Percentiles rank a stretch among this genome's conserved stretches.
These are phyloP conservation scores for Podarcis raffonei DNA, from an alignment of 2,113 vertebrate species.

Conservation along the genomic window DNA sequence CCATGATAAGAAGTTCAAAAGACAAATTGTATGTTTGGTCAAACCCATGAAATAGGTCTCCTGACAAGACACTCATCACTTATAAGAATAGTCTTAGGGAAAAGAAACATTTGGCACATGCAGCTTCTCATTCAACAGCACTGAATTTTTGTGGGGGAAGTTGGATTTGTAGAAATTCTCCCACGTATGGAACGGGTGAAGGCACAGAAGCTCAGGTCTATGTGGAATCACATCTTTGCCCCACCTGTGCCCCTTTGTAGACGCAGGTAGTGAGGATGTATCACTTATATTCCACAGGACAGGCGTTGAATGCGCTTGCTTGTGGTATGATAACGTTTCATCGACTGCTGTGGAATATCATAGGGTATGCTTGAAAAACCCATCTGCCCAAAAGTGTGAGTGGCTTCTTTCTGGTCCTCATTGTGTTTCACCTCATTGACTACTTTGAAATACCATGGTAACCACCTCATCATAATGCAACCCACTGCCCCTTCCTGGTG, in stretches of 20 bases:
- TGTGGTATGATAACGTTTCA: background rate
- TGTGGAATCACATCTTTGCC: background rate
- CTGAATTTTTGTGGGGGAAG: background rate
- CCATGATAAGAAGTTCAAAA: background rate
- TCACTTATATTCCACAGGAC: background rate
- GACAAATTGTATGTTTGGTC: background rate
- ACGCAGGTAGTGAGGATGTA: no score
- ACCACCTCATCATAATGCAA: constrained; percentile 15
- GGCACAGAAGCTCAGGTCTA: background rate
- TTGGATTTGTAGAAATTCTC: background rate
- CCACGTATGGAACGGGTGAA: background rate
- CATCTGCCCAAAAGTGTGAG: background rate
- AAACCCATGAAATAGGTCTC: no score
- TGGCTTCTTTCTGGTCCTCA: background rate
- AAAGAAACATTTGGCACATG: background rate
- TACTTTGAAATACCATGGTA: constrained; percentile 10
- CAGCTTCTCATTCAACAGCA: background rate
- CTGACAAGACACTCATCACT: background rate
- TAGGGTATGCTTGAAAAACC: background rate
- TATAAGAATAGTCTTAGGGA: background rate
- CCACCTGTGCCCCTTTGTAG: no score
- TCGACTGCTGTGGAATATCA: background rate
- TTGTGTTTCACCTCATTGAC: background rate
- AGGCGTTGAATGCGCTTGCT: background rate
- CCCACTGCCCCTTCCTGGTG: background rate